These are phyloP conservation scores for Silvanus unidentatus DNA, from an alignment of 2,888 invertebrate genomes.

Conservation along the genomic window DNA sequence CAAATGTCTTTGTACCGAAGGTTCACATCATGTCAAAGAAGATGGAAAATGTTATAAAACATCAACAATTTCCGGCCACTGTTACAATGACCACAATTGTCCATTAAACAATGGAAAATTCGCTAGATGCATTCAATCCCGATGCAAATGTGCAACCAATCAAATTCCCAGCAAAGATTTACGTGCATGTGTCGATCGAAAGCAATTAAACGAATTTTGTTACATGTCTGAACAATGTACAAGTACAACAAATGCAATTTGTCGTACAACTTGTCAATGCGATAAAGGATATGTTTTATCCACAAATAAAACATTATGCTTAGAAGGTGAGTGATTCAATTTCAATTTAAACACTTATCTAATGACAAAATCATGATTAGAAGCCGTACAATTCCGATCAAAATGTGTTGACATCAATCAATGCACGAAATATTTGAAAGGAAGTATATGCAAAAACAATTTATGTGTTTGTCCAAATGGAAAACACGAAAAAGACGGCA, in stretches of 20 bases:
- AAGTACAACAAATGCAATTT: too few relatives aligned
- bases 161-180: background rate
- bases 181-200: too few relatives aligned
- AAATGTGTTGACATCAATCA: conserved; percentile 37
- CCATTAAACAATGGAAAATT: conserved; percentile 30
- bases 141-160: conserved; percentile 30
- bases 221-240: too few relatives aligned
- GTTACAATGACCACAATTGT: conserved; percentile 35
- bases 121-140: conserved; percentile 34
- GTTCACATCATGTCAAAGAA: too few relatives aligned
- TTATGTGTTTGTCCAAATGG: conserved; percentile 32
- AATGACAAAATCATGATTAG: too few relatives aligned
- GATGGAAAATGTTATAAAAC: too few relatives aligned
- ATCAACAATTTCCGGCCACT: conserved; percentile 24
- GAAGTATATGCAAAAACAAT: conserved; percentile 27
- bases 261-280: conserved; percentile 34
- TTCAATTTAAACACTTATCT: too few relatives aligned
- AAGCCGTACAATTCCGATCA: conserved; percentile 35
- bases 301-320: conserved; percentile 30
- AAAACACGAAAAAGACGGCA: conserved; percentile 24
- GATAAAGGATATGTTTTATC: conserved; percentile 32
- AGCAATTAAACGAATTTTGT: too few relatives aligned
- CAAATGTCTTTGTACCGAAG: too few relatives aligned
- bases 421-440: conserved; percentile 34
- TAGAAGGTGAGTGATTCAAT: conserved; percentile 38